Evolutionary conservation across 2,888 invertebrate species (phyloP).

Genomic region (Noctua fimbriata): DNA sequence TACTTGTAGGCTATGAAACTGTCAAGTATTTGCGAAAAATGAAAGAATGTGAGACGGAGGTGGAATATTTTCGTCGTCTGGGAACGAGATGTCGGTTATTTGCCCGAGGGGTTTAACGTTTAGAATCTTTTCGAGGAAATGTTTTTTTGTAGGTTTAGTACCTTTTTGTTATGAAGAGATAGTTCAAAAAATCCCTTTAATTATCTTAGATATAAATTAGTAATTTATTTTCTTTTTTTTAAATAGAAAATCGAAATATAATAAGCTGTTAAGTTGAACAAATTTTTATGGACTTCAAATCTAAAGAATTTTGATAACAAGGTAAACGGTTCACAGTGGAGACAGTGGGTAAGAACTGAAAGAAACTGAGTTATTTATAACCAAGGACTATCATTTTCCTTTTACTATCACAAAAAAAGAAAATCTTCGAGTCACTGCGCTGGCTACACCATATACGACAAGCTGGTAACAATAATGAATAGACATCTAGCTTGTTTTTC

Average conservation of each 20-base stretch:
- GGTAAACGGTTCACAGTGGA: too few relatives aligned
- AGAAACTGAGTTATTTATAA: background rate
- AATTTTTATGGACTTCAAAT: too few relatives aligned
- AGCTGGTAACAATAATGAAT: too few relatives aligned
- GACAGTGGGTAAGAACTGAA: background rate
- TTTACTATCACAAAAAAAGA: too few relatives aligned
- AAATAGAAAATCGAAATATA: too few relatives aligned
- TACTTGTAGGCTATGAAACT: constrained; percentile 35
- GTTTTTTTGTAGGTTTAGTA: background rate
- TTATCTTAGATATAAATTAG: too few relatives aligned
- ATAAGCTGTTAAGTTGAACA: too few relatives aligned
- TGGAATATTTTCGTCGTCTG: constrained; percentile 22
- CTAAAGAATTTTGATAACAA: too few relatives aligned
- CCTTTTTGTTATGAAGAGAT: background rate
- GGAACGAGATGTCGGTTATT: constrained; percentile 2
- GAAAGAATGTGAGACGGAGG: constrained; percentile 27
- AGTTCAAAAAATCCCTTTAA: background rate
- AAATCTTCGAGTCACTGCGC: too few relatives aligned
- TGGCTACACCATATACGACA: too few relatives aligned
- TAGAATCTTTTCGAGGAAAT: background rate
- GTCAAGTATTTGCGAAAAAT: constrained; percentile 47
- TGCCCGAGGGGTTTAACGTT: background rate
- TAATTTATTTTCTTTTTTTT: too few relatives aligned
- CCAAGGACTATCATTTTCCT: background rate
- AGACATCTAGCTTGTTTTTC: too few relatives aligned